A percentile compares a stretch with the other conserved stretches of the same genome.
phyloP scores from a whole-genome alignment of 2,113 vertebrate species.

The Scomber scombrus region DNA sequence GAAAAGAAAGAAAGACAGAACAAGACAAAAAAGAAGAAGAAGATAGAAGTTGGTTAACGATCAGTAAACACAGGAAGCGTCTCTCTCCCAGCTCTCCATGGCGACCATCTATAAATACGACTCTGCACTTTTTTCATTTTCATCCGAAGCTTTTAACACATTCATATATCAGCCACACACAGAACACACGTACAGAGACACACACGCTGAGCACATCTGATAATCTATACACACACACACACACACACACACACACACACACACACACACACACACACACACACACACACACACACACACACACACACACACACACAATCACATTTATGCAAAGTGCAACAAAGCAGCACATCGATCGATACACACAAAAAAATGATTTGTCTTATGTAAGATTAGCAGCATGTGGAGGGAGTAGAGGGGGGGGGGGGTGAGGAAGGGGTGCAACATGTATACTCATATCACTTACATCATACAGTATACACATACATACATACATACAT shows the following conservation, averaged over 20 bases:
- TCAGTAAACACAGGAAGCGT: constrained; percentile 64
- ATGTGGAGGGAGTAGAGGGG: constrained; percentile 36
- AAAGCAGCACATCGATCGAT: constrained; percentile 69
- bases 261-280: too few relatives aligned
- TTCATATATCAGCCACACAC: constrained; percentile 57
- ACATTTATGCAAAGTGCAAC: constrained; percentile 69
- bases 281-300: too few relatives aligned
- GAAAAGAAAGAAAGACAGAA: background rate
- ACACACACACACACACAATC: constrained; percentile 43
- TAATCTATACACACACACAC: too few relatives aligned
- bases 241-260: too few relatives aligned
- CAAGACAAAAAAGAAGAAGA: constrained; percentile 5
- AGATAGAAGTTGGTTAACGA: constrained; percentile 44
- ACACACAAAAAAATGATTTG: constrained; percentile 58
- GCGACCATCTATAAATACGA: constrained; percentile 70
- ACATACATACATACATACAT: constrained; percentile 47
- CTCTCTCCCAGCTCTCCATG: constrained; percentile 72
- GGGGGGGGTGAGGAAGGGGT: background rate
- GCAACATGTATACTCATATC: constrained; percentile 57
- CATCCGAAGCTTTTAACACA: constrained; percentile 48
- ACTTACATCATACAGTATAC: constrained; percentile 53
- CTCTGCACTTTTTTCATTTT: constrained; percentile 37
- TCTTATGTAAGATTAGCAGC: constrained; percentile 64
- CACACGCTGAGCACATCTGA: too few relatives aligned
- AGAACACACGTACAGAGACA: constrained; percentile 58